A percentile compares a stretch with the other conserved stretches of the same genome.
These are phyloP conservation scores for Diabrotica balteata DNA, from an alignment of 2,888 invertebrate species.

Conservation along the genomic window DNA sequence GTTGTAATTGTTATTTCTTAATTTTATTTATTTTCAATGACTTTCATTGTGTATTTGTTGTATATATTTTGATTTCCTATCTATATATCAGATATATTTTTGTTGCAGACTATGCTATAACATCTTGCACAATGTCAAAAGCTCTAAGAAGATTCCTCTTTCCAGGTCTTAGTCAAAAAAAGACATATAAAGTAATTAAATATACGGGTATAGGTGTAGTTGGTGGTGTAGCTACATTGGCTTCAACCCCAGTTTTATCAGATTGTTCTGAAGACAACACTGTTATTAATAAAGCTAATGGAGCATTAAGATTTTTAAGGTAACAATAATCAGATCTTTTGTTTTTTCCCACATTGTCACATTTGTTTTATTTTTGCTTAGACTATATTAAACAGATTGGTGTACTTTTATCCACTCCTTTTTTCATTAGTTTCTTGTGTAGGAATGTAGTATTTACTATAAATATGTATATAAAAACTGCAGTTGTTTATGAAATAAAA, in stretches of 20 bases:
- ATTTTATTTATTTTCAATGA: too few relatives aligned
- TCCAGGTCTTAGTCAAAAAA: constrained; percentile 6
- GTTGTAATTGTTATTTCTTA: too few relatives aligned
- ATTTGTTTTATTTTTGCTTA: too few relatives aligned
- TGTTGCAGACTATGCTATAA: constrained; percentile 13
- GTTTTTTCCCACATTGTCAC: too few relatives aligned
- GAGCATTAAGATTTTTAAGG: constrained; percentile 39
- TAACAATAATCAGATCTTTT: constrained; percentile 7
- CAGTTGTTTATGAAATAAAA: too few relatives aligned
- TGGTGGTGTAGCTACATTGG: constrained; percentile 7
- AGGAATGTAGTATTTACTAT: too few relatives aligned
- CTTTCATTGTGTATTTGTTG: too few relatives aligned
- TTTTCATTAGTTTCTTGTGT: too few relatives aligned
- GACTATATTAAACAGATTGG: too few relatives aligned
- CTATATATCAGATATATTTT: background rate
- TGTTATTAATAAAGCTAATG: constrained; percentile 35
- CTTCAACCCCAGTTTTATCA: constrained; percentile 6
- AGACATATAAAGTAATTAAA: constrained; percentile 6
- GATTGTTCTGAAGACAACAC: constrained; percentile 22
- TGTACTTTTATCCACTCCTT: too few relatives aligned
- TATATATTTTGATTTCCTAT: background rate
- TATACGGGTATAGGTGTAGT: constrained; percentile 4
- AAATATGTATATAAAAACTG: too few relatives aligned
- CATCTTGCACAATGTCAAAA: constrained; percentile 13
- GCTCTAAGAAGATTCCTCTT: background rate